Conservation (phyloP, 2,113 vertebrate genomes). For the Dendrocopos noguchii region DNA sequence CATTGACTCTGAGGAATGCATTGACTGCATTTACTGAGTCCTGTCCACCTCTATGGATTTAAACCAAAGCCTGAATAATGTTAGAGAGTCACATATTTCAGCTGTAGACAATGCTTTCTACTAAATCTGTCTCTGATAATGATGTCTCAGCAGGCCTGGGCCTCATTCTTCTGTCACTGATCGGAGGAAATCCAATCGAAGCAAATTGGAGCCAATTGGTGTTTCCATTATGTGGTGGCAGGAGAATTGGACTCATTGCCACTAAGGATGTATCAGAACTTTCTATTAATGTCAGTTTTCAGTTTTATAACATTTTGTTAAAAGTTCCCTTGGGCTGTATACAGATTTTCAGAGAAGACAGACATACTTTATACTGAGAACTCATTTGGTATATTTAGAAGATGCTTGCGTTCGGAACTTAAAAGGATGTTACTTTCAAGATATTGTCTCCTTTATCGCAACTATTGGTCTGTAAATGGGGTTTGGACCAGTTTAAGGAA, state of each 20-base stretch:
- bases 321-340: conserved; percentile 73
- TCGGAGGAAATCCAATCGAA: conserved; percentile 49
- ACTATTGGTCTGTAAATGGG: not conserved
- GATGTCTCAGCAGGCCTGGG: conserved; percentile 69
- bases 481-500: not conserved
- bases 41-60: not conserved
- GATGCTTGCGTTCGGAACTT: conserved; percentile 30
- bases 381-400: conserved; percentile 48
- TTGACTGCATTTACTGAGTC: not conserved
- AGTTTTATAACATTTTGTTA: conserved; percentile 77
- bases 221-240: conserved; percentile 54
- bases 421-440: not conserved
- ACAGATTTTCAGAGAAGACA: conserved; percentile 65
- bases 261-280: conserved; percentile 76
- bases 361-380: conserved; percentile 44
- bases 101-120: conserved; percentile 35
- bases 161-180: conserved; percentile 49
- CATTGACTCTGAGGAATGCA: not conserved
- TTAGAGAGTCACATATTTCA: conserved; percentile 12
- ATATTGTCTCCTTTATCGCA: not conserved
- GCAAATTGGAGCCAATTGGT: conserved; percentile 67
- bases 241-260: conserved; percentile 66
- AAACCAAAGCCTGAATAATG: not conserved
- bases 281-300: conserved; percentile 78
- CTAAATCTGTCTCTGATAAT: conserved; percentile 57